A percentile compares a stretch with the other conserved stretches of the same genome.
phyloP scores from a whole-genome alignment of 1,140 invertebrate species.

The Listronotus bonariensis region DNA sequence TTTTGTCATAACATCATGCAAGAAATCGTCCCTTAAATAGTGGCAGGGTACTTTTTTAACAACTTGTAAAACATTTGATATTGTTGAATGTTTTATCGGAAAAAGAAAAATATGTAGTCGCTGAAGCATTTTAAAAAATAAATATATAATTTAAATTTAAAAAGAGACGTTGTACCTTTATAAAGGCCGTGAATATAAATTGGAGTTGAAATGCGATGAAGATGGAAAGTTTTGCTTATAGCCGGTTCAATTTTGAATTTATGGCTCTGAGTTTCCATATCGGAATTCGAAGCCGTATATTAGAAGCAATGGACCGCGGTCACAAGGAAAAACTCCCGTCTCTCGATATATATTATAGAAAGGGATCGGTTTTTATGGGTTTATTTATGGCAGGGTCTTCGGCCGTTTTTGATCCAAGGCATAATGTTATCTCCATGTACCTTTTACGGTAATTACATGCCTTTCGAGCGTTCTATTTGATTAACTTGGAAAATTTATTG shows the following conservation, averaged over 20 bases:
- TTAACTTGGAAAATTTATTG: slow-evolving; percentile 1
- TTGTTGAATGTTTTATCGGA: slow-evolving; percentile 1
- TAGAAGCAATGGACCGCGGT: slow-evolving; percentile 48
- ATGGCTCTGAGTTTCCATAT: slow-evolving; percentile 47
- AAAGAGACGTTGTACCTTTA: slow-evolving; percentile 29
- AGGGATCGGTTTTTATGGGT: slow-evolving; percentile 38
- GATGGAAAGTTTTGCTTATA: slow-evolving; percentile 48
- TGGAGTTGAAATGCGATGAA: slow-evolving; percentile 38
- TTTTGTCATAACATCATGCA: too few relatives aligned
- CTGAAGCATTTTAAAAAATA: too few relatives aligned
- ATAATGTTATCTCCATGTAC: slow-evolving; percentile 27
- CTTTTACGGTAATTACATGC: slow-evolving; percentile 34
- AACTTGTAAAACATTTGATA: too few relatives aligned
- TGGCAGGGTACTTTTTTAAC: too few relatives aligned
- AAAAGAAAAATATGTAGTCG: slow-evolving; percentile 12
- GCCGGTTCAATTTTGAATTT: slow-evolving; percentile 49
- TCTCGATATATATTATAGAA: slow-evolving; percentile 36
- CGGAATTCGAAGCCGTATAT: slow-evolving; percentile 45
- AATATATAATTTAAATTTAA: slow-evolving; percentile 4
- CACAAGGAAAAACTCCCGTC: slow-evolving; percentile 38
- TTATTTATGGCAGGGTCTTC: slow-evolving; percentile 38
- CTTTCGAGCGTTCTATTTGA: not conserved
- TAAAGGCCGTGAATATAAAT: slow-evolving; percentile 33
- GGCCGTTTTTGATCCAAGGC: slow-evolving; percentile 19
- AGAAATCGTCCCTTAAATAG: too few relatives aligned